These are phyloP conservation scores for Tragopan temminckii DNA, from an alignment of 2,797 vertebrate genomes.

Conservation along the genomic window DNA sequence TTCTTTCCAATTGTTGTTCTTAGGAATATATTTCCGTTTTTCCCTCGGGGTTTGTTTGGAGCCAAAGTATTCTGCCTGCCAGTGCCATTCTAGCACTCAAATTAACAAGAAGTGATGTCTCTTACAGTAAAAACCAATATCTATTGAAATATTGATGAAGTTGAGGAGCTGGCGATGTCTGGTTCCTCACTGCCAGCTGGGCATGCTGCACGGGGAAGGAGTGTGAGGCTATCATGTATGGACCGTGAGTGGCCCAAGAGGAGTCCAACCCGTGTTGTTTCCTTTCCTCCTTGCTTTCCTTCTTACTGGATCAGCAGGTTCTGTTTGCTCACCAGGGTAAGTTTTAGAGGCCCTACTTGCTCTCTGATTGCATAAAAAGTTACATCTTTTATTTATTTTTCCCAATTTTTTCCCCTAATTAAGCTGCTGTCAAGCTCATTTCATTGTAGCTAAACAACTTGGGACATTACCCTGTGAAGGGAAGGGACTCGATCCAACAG, in stretches of 20 bases:
- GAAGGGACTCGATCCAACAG: not conserved
- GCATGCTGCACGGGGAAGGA: not conserved
- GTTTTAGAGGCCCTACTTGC: not conserved
- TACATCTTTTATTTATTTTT: not conserved
- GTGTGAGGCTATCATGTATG: not conserved
- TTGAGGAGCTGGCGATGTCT: not conserved
- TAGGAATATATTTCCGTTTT: constrained; percentile 62
- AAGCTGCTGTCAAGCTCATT: not conserved
- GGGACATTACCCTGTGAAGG: not conserved
- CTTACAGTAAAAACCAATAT: constrained; percentile 60
- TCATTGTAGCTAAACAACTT: not conserved
- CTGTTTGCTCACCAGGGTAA: not conserved
- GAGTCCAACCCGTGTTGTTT: not conserved
- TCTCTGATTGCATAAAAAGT: not conserved
- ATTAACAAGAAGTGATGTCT: constrained; percentile 72
- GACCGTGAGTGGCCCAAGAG: not conserved
- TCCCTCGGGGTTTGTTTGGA: constrained; percentile 42
- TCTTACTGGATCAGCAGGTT: not conserved
- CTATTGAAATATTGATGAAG: constrained; percentile 69
- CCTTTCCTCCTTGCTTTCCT: not conserved
- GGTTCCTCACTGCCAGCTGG: not conserved
- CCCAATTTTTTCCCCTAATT: not conserved
- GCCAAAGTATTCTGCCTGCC: constrained; percentile 65
- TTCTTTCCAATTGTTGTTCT: constrained; percentile 59
- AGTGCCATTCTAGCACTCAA: constrained; percentile 58